Conservation (phyloP, 2,888 invertebrate genomes). For the Cheilosia urbana region DNA sequence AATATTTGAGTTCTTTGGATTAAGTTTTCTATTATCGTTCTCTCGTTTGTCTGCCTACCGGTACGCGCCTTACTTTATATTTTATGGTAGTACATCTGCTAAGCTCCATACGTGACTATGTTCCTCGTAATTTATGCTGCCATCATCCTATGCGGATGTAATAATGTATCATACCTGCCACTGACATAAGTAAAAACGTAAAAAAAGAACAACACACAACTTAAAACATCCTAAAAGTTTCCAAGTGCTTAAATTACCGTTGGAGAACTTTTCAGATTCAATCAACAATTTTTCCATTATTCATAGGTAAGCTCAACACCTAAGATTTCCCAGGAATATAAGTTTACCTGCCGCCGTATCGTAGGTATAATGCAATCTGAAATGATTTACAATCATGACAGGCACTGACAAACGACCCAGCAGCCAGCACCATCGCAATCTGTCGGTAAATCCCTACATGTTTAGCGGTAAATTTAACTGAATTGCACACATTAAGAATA, state of each 20-base stretch:
- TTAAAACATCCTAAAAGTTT: background rate
- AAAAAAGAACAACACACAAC: too few relatives aligned
- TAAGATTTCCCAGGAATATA: background rate
- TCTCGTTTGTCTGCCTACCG: too few relatives aligned
- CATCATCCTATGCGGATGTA: background rate
- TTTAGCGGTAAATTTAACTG: background rate
- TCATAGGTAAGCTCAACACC: background rate
- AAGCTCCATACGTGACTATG: too few relatives aligned
- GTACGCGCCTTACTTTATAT: too few relatives aligned
- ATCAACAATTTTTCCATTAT: background rate
- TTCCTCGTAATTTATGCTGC: background rate
- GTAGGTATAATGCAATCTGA: background rate
- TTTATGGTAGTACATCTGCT: too few relatives aligned
- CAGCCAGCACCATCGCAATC: background rate
- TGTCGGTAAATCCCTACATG: slow-evolving; percentile 1
- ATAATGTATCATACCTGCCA: too few relatives aligned
- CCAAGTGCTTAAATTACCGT: background rate
- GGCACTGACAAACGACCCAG: background rate
- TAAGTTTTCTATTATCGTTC: too few relatives aligned
- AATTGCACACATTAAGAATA: slow-evolving; percentile 18
- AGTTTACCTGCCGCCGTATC: background rate
- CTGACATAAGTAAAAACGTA: background rate
- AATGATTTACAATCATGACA: background rate
- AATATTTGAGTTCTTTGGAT: too few relatives aligned
- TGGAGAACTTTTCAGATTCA: slow-evolving; percentile 6